A percentile compares a stretch with the other conserved stretches of the same genome.
These are phyloP conservation scores for Ligdia adustata DNA, from an alignment of 2,888 invertebrate species.

Conservation along the genomic window DNA sequence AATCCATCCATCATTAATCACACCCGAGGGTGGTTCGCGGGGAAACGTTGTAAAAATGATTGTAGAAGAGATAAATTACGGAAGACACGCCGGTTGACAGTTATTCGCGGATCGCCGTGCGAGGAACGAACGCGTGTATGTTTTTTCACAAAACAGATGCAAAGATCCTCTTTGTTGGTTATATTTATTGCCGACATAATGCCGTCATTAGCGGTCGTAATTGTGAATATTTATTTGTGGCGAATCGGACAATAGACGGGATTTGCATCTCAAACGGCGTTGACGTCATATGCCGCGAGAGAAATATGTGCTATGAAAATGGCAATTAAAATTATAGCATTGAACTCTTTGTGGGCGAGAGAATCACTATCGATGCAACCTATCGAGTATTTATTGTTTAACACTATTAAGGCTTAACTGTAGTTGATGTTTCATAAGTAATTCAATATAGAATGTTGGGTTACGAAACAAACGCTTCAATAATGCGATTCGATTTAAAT, in stretches of 20 bases:
- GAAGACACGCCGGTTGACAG: conserved; percentile 72
- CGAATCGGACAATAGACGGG: conserved; percentile 38
- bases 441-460: conserved; percentile 12
- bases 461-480: conserved; percentile 13
- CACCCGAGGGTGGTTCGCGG: conserved; percentile 66
- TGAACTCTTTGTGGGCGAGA: neutral
- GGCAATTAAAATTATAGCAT: conserved; percentile 8
- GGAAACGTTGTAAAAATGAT: conserved; percentile 81
- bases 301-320: conserved; percentile 18
- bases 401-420: neutral
- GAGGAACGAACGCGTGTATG: conserved; percentile 44
- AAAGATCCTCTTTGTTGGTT: conserved; percentile 52
- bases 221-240: conserved; percentile 57
- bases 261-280: conserved; percentile 34
- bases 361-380: neutral
- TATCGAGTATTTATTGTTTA: neutral
- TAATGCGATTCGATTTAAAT: conserved; percentile 18
- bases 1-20: conserved; percentile 85
- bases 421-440: neutral
- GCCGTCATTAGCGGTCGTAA: conserved; percentile 51
- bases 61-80: conserved; percentile 81
- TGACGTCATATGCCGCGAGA: conserved; percentile 10
- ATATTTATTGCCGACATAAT: conserved; percentile 59
- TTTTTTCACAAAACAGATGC: conserved; percentile 49
- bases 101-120: conserved; percentile 60